Evolutionary conservation across 1,140 invertebrate genomes (phyloP).

Genomic region (Neuroterus valhalla): DNA sequence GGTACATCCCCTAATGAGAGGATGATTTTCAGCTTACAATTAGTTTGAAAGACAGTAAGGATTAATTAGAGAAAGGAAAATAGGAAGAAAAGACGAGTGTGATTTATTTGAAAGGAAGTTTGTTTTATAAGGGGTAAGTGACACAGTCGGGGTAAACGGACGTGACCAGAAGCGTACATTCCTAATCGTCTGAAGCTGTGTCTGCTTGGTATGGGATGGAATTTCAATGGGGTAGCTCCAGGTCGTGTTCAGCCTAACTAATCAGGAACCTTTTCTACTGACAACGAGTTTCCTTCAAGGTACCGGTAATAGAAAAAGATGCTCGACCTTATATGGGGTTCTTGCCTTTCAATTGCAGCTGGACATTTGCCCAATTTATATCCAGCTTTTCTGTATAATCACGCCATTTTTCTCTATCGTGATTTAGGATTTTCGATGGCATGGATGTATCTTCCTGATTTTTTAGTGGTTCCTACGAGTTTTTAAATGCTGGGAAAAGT

Average conservation of each 20-base stretch:
- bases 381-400: neutral
- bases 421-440: neutral
- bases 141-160: neutral
- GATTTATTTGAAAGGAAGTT: neutral
- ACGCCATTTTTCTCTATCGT: neutral
- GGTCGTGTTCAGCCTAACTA: slow-evolving; percentile 14
- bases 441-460: neutral
- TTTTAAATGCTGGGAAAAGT: no score
- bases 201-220: slow-evolving; percentile 23
- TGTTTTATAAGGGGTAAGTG: slow-evolving; percentile 1
- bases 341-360: slow-evolving; percentile 14
- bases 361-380: neutral
- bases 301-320: slow-evolving; percentile 24
- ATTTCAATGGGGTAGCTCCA: slow-evolving; percentile 17
- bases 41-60: slow-evolving; percentile 9
- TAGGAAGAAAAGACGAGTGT: neutral
- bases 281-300: slow-evolving; percentile 27
- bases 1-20: no score
- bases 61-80: neutral
- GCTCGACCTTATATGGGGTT: neutral
- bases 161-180: slow-evolving; percentile 24
- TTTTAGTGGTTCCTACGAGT: neutral
- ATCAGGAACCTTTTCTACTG: slow-evolving; percentile 12
- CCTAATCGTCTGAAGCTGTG: slow-evolving; percentile 19
- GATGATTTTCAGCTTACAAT: no score